Base-by-base conservation (phyloP, 2,797 vertebrate genomes). In the Anguilla anguilla region DNA sequence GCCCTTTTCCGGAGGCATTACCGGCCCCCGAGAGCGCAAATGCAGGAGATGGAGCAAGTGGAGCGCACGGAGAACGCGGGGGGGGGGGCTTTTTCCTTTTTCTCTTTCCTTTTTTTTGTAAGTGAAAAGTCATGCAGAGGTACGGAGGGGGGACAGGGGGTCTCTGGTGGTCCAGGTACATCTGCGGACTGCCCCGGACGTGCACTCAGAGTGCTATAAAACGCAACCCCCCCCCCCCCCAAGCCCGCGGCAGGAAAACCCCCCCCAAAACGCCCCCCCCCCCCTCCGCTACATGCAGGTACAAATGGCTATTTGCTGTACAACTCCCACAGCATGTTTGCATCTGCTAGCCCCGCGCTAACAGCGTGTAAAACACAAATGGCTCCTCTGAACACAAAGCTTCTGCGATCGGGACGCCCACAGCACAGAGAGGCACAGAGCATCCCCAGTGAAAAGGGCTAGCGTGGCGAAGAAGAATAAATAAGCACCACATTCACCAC, bases 241-340 rank as follows among this genome's bases (percentile, higher is more conserved):
- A 89, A 94, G 2, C n/a, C 39, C 25, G 95, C 94, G 91, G 35
- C 35, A 35, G 35, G 35, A 35, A 35, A 89, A 67, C 88, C 91
- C 91, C 90, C 93, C 69, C 92, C 91, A 35, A 35, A 35, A 35
- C 69, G 92, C 84, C 31, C 88, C 89, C 93, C 94, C 51, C 35
- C 59, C 85, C 84, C 35, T 85, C 95, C 94, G 94, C 93, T 94
- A 91, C 92, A 94, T 93, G 95, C 96, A 97, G 97, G 96, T 97
- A 97, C 97, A 98, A 98, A 98, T 97, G 96, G 97, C 95, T 95
- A 96, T 98, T 97, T 98, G 97, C 96, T 97, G 97, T 97, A 97
- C 96, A 96, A 96, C 94, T 96, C 96, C 91, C 90, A 96, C 94
- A 94, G 95, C 96, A 96, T 92, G 93, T 95, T 95, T 96, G 94